Conservation (phyloP, 2,113 vertebrate species). For the Orientallactaga bullata region DNA sequence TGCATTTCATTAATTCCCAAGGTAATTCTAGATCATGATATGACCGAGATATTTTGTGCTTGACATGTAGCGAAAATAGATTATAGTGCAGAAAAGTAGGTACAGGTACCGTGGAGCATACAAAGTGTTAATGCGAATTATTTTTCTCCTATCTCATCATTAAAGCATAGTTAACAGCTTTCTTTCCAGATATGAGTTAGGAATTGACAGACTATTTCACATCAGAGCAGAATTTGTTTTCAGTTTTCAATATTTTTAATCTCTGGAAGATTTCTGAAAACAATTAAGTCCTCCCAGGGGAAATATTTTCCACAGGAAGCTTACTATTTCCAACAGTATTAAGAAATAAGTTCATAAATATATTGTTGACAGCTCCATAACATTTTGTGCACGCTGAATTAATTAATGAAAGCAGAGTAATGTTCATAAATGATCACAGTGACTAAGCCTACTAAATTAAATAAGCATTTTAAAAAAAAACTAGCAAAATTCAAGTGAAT, state of each 20-base stretch:
- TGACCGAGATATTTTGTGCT: background rate
- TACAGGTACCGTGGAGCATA: accelerated
- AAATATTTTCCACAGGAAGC: conserved; percentile 43
- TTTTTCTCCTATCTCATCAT: background rate
- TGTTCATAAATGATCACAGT: background rate
- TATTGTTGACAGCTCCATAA: background rate
- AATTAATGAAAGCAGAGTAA: conserved; percentile 50
- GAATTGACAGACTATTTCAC: background rate
- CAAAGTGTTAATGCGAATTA: background rate
- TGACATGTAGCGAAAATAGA: background rate
- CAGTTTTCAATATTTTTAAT: conserved; percentile 48
- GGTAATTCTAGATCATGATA: background rate
- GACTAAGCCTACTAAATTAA: conserved; percentile 24
- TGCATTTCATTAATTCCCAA: background rate
- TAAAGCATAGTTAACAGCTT: background rate
- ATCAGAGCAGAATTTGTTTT: conserved; percentile 31
- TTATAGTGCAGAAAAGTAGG: background rate
- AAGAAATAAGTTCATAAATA: conserved; percentile 62
- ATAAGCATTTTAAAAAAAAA: background rate
- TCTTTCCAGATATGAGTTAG: background rate
- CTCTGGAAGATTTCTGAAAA: conserved; percentile 62
- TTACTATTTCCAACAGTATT: conserved; percentile 54
- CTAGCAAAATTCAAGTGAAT: background rate
- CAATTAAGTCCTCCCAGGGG: conserved; percentile 25
- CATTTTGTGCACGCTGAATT: conserved; percentile 9